Percentiles rank a stretch among this genome's conserved stretches.
These are phyloP conservation scores for Macrobrachium rosenbergii DNA, from an alignment of 1,140 invertebrate species.

Conservation along the genomic window DNA sequence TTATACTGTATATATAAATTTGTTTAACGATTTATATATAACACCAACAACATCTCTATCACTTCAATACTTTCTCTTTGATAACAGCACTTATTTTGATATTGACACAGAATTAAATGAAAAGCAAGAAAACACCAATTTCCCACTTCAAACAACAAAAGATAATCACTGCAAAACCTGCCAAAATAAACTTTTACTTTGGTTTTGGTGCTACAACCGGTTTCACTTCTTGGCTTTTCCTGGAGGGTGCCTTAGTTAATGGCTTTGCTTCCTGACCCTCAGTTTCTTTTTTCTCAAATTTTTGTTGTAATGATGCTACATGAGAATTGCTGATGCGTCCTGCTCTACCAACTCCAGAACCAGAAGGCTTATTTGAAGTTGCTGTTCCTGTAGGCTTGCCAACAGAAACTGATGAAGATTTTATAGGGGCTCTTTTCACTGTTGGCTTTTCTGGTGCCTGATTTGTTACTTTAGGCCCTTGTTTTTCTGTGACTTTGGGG, in stretches of 20 bases:
- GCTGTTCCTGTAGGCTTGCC: constrained; percentile 2
- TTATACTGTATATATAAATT: not conserved
- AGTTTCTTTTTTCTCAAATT: constrained; percentile 64
- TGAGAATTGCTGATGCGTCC: constrained; percentile 50
- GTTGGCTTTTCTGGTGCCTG: constrained; percentile 22
- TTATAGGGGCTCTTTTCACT: constrained; percentile 25
- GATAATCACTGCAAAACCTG: not conserved
- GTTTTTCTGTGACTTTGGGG: constrained; percentile 2
- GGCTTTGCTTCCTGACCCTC: constrained; percentile 38
- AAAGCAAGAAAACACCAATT: not conserved
- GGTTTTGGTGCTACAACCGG: constrained; percentile 50
- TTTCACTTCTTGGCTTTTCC: constrained; percentile 52
- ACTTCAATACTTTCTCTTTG: no score
- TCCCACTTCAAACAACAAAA: not conserved
- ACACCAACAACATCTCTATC: no score
- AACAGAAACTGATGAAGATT: constrained; percentile 21
- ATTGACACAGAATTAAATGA: no score
- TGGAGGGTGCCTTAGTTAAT: constrained; percentile 23
- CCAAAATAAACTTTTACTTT: constrained; percentile 20
- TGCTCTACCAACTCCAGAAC: constrained; percentile 18
- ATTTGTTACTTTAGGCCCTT: no score
- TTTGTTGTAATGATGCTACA: constrained; percentile 65
- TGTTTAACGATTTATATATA: not conserved
- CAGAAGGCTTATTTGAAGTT: constrained; percentile 9
- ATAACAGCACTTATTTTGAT: no score